Base-by-base conservation (phyloP, 2,797 vertebrate genomes). In the Gadopsis marmoratus region DNA sequence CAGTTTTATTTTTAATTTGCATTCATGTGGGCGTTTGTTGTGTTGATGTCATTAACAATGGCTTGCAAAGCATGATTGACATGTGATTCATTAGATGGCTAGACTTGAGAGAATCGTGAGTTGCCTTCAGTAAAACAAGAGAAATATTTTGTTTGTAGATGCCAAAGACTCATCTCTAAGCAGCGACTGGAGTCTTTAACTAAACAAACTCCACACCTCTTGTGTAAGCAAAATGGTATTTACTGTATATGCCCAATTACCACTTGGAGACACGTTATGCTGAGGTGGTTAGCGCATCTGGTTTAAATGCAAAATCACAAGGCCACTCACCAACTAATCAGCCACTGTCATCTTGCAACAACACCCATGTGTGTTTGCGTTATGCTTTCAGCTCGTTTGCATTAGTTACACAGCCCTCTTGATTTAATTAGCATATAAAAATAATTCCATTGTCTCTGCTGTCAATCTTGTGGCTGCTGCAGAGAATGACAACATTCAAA, bases 401-500 rank as follows among this genome's bases (percentile, higher is more conserved):
- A 66, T 80, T 64, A 71, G 51, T 69, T 45, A 33, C 56, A 29
- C 19, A 35, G 21, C 58, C 11, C 53, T 35, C 50, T 48, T 58
- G n/a, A 54, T 72, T 41, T 71, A 2, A 84, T 90, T 83, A 74
- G 35, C 75, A 89, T 85, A 21, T 72, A 33, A 76, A 86, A 79
- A 74, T 47, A 71, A 71, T 71, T 50, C 56, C n/a, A 29, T 62
- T 11, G 3, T 43, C 64, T 54, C 67, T 33, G 60, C 74, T 80
- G 39, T 72, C 65, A 78, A 76, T 78, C 64, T 2, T 58, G 59
- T 47, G 21, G 47, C 71, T 64, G 59, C 80, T 78, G 74, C 65
- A 65, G 59, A 72, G 55, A 79, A 84, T 60, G 70, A 71, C 76
- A 61, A 19, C 55, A 51, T 76, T 84, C 56, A 77, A 75, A 78